Evolutionary conservation across 2,888 invertebrate species (phyloP).

Genomic region (Lycocerus yunnanus): DNA sequence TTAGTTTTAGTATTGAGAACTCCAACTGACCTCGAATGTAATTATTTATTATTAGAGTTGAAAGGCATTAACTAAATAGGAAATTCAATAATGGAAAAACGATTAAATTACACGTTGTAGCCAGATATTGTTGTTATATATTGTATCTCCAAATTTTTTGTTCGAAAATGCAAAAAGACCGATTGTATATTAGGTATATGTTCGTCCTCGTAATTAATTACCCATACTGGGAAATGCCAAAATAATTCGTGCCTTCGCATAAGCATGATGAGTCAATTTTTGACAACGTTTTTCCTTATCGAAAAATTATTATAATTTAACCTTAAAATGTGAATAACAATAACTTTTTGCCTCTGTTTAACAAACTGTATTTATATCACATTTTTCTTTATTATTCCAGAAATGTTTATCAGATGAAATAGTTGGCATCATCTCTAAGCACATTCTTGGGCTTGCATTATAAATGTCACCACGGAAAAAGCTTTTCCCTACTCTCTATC

Average conservation of each 20-base stretch:
- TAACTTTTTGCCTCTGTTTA: too few relatives aligned
- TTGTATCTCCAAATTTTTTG: too few relatives aligned
- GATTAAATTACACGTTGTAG: neutral
- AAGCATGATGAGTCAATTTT: neutral
- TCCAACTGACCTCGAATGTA: constrained; percentile 5
- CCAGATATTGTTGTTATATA: too few relatives aligned
- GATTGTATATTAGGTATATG: neutral
- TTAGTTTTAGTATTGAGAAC: constrained; percentile 1
- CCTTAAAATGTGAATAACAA: neutral
- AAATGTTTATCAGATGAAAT: neutral
- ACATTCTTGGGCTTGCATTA: neutral
- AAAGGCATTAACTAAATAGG: neutral
- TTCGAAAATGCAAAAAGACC: neutral
- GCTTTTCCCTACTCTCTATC: too few relatives aligned
- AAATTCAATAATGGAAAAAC: neutral
- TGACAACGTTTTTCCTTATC: neutral
- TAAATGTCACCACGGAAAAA: neutral
- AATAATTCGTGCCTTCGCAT: neutral
- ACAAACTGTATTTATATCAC: neutral
- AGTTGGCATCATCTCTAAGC: neutral
- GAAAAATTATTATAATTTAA: neutral
- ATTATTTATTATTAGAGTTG: constrained; percentile 2
- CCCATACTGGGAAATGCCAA: neutral
- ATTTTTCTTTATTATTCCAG: neutral
- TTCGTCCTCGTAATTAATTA: neutral